Evolutionary conservation across 2,797 vertebrate genomes (phyloP), one percentile per base, ranked within the genome.

Genomic region (Manis crassicaudata): DNA sequence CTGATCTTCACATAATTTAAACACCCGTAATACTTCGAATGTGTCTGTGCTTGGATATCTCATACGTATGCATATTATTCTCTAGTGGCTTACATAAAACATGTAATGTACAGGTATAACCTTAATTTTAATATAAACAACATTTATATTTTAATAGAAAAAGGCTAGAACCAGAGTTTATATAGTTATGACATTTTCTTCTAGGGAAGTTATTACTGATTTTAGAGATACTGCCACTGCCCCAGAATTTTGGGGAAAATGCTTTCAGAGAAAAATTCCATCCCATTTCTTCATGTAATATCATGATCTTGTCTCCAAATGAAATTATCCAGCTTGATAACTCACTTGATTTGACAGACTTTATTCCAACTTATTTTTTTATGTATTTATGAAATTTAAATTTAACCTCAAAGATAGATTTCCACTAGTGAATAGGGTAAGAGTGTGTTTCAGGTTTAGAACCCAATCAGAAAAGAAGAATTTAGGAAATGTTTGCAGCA

Each of bases 181-280:
- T 72, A 87, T 54, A 93, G 29, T 93, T 76, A 63, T 29, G n/a
- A 65, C n/a, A 6, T 87, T 95, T 94, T 81, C 32, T 90, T 96
- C 21, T 65, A 54, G 5, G 12, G 7, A 68, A 85, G 68, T 63
- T 79, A 27, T 58, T 65, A 80, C 58, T 70, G 37, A 77, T 52
- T 91, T 80, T 60, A 83, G 68, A 82, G 46, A 29, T 88, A 4
- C 21, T 92, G 7, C 11, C 10, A 35, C 50, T 96, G 58, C 76
- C 87, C 37, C 14, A 75, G 5, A 89, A 95, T 85, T 93, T 62
- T 3, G 21, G 27, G 10, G 75, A 14, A 5, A 32, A n/a, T 93
- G 7, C 20, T 92, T 97, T 95, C 84, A 90, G 82, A 93, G 72
- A 75, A 94, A 95, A 90, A 18, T 58, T 67, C 7, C 32, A 23